phyloP scores from a whole-genome alignment of 2,888 invertebrate species.

The Acleris literana region DNA sequence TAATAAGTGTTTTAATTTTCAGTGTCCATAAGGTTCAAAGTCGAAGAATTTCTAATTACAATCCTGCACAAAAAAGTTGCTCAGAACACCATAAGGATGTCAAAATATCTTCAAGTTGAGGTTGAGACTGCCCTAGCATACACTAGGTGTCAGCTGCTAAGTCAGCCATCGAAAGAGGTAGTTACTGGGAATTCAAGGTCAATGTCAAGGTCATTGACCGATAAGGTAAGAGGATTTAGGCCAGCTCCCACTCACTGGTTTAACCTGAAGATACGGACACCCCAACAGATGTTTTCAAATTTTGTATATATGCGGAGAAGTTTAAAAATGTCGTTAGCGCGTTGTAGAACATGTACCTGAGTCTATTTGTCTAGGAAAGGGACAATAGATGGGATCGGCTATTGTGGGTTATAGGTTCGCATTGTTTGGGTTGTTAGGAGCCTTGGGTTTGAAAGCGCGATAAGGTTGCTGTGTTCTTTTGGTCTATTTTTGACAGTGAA shows the following conservation, averaged over 20 bases:
- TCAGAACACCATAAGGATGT: conserved; percentile 58
- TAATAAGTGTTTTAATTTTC: no score
- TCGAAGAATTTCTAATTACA: no score
- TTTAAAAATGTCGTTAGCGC: conserved; percentile 59
- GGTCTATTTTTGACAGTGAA: no score
- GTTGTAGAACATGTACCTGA: conserved; percentile 67
- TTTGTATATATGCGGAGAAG: conserved; percentile 45
- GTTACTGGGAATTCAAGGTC: conserved; percentile 56
- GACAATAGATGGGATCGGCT: conserved; percentile 48
- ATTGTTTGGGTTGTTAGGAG: conserved; percentile 5
- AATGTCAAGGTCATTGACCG: conserved; percentile 38
- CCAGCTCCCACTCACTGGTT: conserved; percentile 70
- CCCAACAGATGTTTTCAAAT: conserved; percentile 39
- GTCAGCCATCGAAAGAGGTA: conserved; percentile 64
- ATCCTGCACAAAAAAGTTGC: no score
- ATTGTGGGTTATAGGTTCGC: conserved; percentile 48
- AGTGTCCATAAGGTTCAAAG: no score
- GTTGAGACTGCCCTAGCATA: conserved; percentile 55
- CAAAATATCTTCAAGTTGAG: conserved; percentile 71
- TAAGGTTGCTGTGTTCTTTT: no score
- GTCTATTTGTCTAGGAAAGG: conserved; percentile 57
- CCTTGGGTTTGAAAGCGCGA: background rate
- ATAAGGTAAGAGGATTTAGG: conserved; percentile 48
- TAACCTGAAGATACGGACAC: conserved; percentile 77
- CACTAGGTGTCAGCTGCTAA: conserved; percentile 72